A percentile compares a stretch with the other conserved stretches of the same genome.
Evolutionary conservation across 2,888 invertebrate species (phyloP).

Genomic region (Cephus sareptanus): DNA sequence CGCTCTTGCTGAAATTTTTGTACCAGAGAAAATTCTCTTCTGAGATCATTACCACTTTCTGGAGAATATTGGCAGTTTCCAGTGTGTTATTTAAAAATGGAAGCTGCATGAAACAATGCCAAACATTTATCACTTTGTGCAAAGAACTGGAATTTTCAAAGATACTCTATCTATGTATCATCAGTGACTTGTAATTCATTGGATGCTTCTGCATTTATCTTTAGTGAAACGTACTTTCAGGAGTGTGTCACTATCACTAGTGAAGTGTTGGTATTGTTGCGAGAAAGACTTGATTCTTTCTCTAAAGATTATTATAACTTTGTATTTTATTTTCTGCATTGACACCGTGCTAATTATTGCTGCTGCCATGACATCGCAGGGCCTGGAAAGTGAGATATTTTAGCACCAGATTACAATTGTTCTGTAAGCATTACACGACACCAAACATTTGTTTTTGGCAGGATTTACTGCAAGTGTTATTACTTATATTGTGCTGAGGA

Average conservation of each 20-base stretch:
- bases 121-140: not conserved
- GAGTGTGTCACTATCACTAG: not conserved
- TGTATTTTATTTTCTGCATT: not conserved
- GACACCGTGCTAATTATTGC: not conserved
- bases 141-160: not conserved
- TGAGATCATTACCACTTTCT: not conserved
- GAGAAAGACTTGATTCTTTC: not conserved
- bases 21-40: not conserved
- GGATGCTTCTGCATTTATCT: not conserved
- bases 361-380: slow-evolving; percentile 12
- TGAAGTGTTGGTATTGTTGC: not conserved
- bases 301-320: not conserved
- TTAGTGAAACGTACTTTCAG: not conserved
- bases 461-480: not conserved
- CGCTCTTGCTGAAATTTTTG: not conserved
- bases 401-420: slow-evolving; percentile 19
- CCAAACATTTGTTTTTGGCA: not conserved
- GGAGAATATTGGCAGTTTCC: not conserved
- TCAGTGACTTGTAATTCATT: not conserved
- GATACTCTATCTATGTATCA: not conserved
- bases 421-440: slow-evolving; percentile 27
- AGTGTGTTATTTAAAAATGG: not conserved
- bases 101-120: not conserved
- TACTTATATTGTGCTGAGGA: not conserved
- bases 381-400: not conserved